Conservation (phyloP, 2,888 invertebrate genomes). For the Achlya flavicornis region DNA sequence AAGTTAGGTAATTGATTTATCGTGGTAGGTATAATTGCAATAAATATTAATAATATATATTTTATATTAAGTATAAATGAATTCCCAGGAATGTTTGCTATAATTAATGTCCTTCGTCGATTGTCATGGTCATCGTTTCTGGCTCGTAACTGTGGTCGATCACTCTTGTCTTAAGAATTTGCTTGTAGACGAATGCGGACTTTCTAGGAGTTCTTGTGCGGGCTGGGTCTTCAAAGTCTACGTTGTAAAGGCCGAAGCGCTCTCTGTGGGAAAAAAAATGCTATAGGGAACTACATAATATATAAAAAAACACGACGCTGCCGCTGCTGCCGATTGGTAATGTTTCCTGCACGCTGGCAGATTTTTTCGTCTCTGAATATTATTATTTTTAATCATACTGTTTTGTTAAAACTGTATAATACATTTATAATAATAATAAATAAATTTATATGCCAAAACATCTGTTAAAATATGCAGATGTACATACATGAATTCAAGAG, state of each 20-base stretch:
- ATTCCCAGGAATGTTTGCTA: background rate
- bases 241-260: conserved; percentile 87
- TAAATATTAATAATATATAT: background rate
- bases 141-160: conserved; percentile 65
- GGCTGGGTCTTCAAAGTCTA: conserved; percentile 85
- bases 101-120: conserved; percentile 49
- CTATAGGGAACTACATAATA: conserved; percentile 6
- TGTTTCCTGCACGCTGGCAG: no score
- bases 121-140: conserved; percentile 54
- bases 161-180: conserved; percentile 74
- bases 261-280: conserved; percentile 70
- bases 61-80: background rate
- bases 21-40: background rate
- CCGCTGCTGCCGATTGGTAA: no score
- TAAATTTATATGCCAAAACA: no score
- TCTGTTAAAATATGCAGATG: no score
- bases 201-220: conserved; percentile 86
- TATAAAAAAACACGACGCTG: no score
- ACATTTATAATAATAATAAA: no score
- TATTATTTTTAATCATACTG: no score
- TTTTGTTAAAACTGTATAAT: no score
- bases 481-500: no score
- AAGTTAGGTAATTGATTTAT: no score
- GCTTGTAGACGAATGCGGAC: conserved; percentile 83
- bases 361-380: no score